Evolutionary conservation across 92 coral and sea anemone genomes (phyloP).

Genomic region (Hydrozoanthus gracilis): DNA sequence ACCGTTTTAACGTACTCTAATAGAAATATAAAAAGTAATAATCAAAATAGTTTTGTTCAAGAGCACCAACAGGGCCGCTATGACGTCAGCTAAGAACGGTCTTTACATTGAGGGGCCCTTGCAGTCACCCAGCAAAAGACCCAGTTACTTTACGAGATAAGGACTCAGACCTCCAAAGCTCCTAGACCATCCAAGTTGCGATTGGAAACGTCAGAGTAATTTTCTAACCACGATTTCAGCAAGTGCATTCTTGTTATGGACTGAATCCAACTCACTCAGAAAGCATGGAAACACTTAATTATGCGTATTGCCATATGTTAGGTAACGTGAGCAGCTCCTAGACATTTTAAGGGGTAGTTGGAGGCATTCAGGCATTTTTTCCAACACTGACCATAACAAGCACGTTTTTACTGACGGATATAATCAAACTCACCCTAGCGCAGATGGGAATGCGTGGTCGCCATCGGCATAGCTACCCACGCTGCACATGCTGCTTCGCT

Average conservation of each 20-base stretch:
- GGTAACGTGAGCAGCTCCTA: not conserved
- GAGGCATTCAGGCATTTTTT: not conserved
- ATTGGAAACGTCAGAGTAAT: too few species aligned
- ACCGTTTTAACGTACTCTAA: too few species aligned
- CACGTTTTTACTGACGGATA: not conserved
- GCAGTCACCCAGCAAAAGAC: too few species aligned
- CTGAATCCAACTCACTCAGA: not conserved
- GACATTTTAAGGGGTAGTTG: not conserved
- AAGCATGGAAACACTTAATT: not conserved
- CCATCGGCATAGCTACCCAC: constrained; percentile 88
- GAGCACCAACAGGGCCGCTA: too few species aligned
- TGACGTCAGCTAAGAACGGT: too few species aligned
- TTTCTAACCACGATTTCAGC: not conserved
- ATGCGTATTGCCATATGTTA: not conserved
- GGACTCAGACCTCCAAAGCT: too few species aligned
- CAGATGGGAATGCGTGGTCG: constrained; percentile 63
- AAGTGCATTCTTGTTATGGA: not conserved
- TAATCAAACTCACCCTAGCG: constrained; percentile 59
- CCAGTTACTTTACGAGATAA: too few species aligned
- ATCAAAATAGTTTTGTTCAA: too few species aligned
- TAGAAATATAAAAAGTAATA: too few species aligned
- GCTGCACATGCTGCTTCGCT: constrained; percentile 80
- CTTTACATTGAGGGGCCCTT: too few species aligned
- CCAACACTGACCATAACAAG: not conserved
- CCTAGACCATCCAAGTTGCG: too few species aligned